Evolutionary conservation across 2,888 invertebrate species (phyloP), one percentile per base, ranked within the genome.

Genomic region (Epinotia ramella): DNA sequence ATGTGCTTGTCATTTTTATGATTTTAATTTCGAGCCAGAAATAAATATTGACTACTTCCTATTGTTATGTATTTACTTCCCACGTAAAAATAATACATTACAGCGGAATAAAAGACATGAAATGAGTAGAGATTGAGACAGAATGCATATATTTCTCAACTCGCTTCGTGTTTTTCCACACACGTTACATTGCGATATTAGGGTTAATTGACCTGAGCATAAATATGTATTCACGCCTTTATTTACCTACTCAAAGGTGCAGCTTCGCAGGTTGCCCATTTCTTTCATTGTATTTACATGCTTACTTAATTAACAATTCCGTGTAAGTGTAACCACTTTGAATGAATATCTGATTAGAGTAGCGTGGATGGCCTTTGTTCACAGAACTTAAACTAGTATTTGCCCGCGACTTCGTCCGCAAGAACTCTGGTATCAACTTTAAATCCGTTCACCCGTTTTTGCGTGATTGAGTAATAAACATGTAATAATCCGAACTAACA

Each of bases 1-100:
- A 65, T 70, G 49, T 20, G 60, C 60, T 62, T 40, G 66, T 46
- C 49, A 33, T 73, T 60, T 24, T 73, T 73, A 49, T 66, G 59
- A 28, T 60, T 72, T 71, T 72, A 64, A 63, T 53, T 40, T 53
- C n/a, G 53, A 24, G 20, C 16, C 53, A n/a, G n/a, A 49, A 18
- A 40, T 11, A 20, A 40, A 20, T 40, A 71, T 53, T 28, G n/a
- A 6, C 28, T 49, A 63, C 44, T 64, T 72, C 64, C 24, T 44
- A 57, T 64, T 57, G 12, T 57, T 5, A 59, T 18, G 62, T 33
- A 13, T 28, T 44, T 7, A 20, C 33, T 56, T 44, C 44, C 49
- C 16, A 67, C 9, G 57, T 33, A 28, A 53, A n/a, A 33, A 56
- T 33, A 40, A 28, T 28, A 28, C 24, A 28, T 3, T n/a, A n/a